Evolutionary conservation across 2,113 vertebrate genomes (phyloP).

Genomic region (Notiomystis cincta): DNA sequence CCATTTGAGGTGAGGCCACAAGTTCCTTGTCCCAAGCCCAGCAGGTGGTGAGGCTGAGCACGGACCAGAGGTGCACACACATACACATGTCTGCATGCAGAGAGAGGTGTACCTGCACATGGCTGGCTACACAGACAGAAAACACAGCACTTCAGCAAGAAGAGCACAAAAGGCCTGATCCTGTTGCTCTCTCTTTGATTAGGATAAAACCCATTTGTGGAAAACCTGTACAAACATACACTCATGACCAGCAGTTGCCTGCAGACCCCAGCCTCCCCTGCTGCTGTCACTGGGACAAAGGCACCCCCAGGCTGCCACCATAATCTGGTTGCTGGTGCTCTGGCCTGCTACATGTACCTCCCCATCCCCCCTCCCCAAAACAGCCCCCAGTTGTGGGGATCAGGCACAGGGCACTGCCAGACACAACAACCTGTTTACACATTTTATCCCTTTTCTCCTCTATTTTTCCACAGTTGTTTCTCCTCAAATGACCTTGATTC

Average conservation of each 20-base stretch:
- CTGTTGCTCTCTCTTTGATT: not conserved
- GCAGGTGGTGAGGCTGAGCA: not conserved
- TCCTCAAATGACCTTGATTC: not conserved
- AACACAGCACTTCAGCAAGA: not conserved
- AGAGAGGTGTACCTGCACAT: not conserved
- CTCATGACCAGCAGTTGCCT: not conserved
- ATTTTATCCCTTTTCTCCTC: not conserved
- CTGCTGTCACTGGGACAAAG: not conserved
- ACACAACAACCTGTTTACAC: not conserved
- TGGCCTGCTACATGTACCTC: not conserved
- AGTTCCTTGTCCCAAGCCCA: not conserved
- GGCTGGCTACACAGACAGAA: not conserved
- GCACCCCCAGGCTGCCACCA: fast-evolving
- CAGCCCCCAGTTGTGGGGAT: not conserved
- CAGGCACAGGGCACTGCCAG: not conserved
- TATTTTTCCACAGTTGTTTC: not conserved
- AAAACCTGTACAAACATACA: not conserved
- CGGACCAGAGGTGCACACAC: fast-evolving
- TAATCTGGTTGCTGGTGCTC: not conserved
- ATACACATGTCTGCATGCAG: no score
- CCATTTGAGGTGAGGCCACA: fast-evolving
- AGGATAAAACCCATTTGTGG: not conserved
- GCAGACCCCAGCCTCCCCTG: not conserved
- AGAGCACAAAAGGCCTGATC: not conserved
- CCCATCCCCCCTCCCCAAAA: not conserved